Base-by-base conservation (phyloP, 2,888 invertebrate species). In the Eristalis arbustorum region DNA sequence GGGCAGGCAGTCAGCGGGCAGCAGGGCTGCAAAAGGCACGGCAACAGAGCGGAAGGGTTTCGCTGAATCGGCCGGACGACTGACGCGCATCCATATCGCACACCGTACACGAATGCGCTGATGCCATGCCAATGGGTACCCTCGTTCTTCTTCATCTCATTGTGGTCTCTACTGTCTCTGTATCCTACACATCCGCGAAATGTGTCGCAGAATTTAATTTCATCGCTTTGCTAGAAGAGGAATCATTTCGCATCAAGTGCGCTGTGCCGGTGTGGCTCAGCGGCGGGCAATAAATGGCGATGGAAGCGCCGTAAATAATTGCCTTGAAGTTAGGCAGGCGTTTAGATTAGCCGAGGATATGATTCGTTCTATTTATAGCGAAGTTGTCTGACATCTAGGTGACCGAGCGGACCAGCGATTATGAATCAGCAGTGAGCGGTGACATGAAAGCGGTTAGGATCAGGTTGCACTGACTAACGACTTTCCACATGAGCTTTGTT, bases 141-240 rank as follows among this genome's bases (percentile, higher is more conserved):
- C 68, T 31, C 18, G 34, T 69, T 66, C 25, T 14, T 79, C 66
- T 74, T 42, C 71, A 34, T 25, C 64, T 63, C 56, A n/a, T 59
- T 69, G 64, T 42, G 31, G 49, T 25, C 56, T n/a, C 62, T 63
- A 25, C 37, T 59, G 63, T 40, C 66, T 40, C 66, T n/a, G 5
- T 31, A 2, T 28, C 40, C 34, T 28, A 56, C 56, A 28, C 75
- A 77, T 74, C 73, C 64, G 73, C 49, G 81, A 85, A 85, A 85
- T 83, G 75, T 87, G 87, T 87, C 87, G 83, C 87, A 87, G 78
- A 87, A 87, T 87, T 79, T 79, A 83, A 83, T 87, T 87, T 81
- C 57, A 34, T 22, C 59, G 76, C 42, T 74, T 69, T 49, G 8
- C 49, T 49, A 49, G 49, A 18, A 69, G 63, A 40, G 42, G 63